These are phyloP conservation scores for Timandra comae DNA, from an alignment of 2,888 invertebrate species.

Conservation along the genomic window DNA sequence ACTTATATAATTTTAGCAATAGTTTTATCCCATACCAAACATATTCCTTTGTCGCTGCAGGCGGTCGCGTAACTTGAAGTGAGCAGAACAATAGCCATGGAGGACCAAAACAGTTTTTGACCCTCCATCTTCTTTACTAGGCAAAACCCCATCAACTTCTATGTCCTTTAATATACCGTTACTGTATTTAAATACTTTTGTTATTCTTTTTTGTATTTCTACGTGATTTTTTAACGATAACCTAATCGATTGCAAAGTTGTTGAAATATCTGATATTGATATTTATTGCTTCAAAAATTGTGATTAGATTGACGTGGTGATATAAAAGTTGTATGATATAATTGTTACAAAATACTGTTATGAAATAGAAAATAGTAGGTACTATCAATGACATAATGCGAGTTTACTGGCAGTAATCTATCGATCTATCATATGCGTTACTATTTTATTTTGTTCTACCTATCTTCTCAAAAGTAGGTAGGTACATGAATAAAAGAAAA, in stretches of 20 bases:
- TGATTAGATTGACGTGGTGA: constrained; percentile 34
- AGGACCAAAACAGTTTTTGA: constrained; percentile 54
- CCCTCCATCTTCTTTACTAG: constrained; percentile 45
- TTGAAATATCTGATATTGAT: constrained; percentile 12
- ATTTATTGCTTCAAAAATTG: constrained; percentile 22
- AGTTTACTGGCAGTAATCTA: too few species aligned
- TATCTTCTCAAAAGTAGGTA: too few species aligned
- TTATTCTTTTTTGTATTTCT: constrained; percentile 17
- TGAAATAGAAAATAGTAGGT: too few species aligned
- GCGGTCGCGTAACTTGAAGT: constrained; percentile 38
- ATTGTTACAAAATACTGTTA: constrained; percentile 6
- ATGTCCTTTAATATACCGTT: constrained; percentile 2
- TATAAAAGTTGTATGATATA: constrained; percentile 6
- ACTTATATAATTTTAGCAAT: background rate
- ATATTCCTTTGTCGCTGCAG: constrained; percentile 55
- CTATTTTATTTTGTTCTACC: too few species aligned
- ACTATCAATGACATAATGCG: too few species aligned
- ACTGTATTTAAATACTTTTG: constrained; percentile 30
- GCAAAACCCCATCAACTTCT: constrained; percentile 10
- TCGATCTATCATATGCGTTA: too few species aligned
- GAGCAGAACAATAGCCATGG: constrained; percentile 44
- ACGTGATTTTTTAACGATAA: constrained; percentile 28
- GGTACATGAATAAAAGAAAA: too few species aligned
- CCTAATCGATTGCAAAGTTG: constrained; percentile 6
- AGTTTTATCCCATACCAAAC: constrained; percentile 42